Evolutionary conservation across 2,797 vertebrate species (phyloP).

Genomic region (Acropternis orthonyx): DNA sequence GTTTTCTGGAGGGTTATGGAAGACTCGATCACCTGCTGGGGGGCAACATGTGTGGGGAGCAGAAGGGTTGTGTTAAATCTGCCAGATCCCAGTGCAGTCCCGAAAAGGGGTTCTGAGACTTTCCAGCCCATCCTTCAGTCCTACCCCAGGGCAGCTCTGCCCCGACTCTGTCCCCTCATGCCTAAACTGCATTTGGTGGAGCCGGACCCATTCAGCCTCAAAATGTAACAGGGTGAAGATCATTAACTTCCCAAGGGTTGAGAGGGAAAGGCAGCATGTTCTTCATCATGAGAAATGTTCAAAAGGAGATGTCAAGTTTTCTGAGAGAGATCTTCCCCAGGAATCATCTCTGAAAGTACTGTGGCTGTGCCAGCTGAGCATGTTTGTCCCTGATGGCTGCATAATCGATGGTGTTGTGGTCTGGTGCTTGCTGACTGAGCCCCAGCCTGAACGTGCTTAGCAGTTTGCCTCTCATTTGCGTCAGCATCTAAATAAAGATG

Average conservation of each 20-base stretch:
- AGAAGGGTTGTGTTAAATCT: not conserved
- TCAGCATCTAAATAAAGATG: slow-evolving; percentile 33
- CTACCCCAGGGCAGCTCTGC: not conserved
- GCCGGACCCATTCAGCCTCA: not conserved
- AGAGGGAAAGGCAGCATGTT: not conserved
- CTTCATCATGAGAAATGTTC: not conserved
- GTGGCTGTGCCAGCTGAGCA: not conserved
- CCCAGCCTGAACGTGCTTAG: not conserved
- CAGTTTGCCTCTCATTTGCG: slow-evolving; percentile 25
- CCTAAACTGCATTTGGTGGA: not conserved
- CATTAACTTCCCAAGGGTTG: not conserved
- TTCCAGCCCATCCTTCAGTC: not conserved
- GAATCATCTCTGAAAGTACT: not conserved
- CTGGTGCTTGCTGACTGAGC: not conserved
- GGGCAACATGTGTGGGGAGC: rapidly evolving
- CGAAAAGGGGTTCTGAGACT: not conserved
- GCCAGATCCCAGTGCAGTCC: not conserved
- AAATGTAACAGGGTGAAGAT: rapidly evolving
- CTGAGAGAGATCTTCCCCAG: not conserved
- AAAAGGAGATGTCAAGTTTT: not conserved
- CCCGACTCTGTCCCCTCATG: rapidly evolving
- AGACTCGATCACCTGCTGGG: not conserved
- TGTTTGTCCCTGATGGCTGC: not conserved
- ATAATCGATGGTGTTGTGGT: not conserved
- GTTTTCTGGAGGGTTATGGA: not conserved